Base-by-base conservation (phyloP, 2,113 vertebrate genomes). In the Thamnophis sirtalis region DNA sequence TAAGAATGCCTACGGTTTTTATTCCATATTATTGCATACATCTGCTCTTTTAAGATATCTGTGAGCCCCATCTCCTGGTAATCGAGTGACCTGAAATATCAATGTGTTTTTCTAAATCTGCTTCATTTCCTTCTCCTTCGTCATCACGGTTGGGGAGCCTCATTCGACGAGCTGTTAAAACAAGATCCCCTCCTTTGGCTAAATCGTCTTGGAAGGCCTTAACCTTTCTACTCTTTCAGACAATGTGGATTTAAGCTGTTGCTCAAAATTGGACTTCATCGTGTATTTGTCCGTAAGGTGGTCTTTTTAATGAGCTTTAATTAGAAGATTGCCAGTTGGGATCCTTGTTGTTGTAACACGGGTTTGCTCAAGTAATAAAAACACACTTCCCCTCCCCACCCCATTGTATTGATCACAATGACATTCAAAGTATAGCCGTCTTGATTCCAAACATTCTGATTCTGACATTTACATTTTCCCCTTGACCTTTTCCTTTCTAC, bases 101-200 rank as follows among this genome's bases (percentile, higher is more conserved):
- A 5, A 10, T 91, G 93, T 91, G 93, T 95, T 58, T 95, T 92
- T 91, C 91, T 96, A 94, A 92, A 96, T 58, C 26, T 95, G 48
- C 85, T 96, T 80, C 73, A 9, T 80, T 80, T 43, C 33, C 17
- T 21, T 21, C 17, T 9, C 73, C n/a, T 80, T 80, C 5, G 1
- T 80, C 33, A 43, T 9, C 7, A 1, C 33, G 48, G 2, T 85
- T 38, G 58, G 89, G 86, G 91, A 86, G 91, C 63, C 63, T 95
- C 96, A 94, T 96, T 95, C 96, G 95, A 96, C 92, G 96, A 89
- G 90, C 93, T 96, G 93, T 95, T 94, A 97, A 97, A 97, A 96
- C 95, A 55, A 96, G 92, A 96, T 95, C 93, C 93, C 96, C 92
- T 68, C 95, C 94, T 90, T 96, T 96, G 93, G 48, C 53, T 92